Conservation (phyloP, 2,888 invertebrate genomes). For the Abrostola tripartita region DNA sequence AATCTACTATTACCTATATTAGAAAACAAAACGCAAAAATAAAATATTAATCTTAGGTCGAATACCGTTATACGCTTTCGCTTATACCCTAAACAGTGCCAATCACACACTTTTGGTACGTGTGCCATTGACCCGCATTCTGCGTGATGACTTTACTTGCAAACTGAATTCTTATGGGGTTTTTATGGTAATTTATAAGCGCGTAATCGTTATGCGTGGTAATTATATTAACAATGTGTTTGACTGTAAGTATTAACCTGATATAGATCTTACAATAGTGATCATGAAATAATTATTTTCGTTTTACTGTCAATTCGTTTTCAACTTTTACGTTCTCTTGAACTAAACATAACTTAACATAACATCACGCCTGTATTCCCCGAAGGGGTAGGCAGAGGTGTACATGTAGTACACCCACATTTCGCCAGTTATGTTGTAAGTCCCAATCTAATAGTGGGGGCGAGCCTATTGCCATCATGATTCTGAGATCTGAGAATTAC, state of each 20-base stretch:
- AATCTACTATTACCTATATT: no score
- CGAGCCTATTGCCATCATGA: no score
- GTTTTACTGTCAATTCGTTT: neutral
- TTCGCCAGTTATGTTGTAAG: no score
- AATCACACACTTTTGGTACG: constrained; percentile 51
- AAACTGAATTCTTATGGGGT: constrained; percentile 61
- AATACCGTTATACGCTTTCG: constrained; percentile 14
- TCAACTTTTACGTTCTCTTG: no score
- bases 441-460: no score
- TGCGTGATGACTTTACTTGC: constrained; percentile 50
- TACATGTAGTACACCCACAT: no score
- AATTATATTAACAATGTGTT: constrained; percentile 19
- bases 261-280: neutral
- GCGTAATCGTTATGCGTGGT: constrained; percentile 22
- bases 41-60: no score
- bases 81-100: constrained; percentile 16
- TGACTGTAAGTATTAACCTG: constrained; percentile 15
- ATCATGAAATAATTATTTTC: constrained; percentile 9
- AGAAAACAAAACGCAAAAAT: no score
- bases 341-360: no score
- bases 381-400: no score
- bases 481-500: no score
- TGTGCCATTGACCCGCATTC: constrained; percentile 65
- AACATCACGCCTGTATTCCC: no score
- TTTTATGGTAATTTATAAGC: constrained; percentile 60